Evolutionary conservation across 2,888 invertebrate genomes (phyloP).

Genomic region (Melipona beecheii): DNA sequence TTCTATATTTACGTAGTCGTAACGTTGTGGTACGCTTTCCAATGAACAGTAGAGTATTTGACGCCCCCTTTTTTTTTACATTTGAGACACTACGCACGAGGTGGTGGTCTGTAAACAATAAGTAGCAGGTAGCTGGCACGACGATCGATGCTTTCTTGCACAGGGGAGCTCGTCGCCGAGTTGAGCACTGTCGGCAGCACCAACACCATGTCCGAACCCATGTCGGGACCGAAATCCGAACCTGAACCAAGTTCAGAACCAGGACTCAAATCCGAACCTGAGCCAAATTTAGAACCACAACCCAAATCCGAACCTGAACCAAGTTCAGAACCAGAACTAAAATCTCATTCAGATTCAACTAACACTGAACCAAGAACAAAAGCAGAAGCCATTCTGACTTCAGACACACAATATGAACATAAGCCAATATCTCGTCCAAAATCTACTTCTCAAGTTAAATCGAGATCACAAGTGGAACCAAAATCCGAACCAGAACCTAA

Average conservation of each 20-base stretch:
- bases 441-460: background rate
- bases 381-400: background rate
- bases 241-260: slow-evolving; percentile 79
- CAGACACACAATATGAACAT: background rate
- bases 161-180: slow-evolving; percentile 81
- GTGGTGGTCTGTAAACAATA: slow-evolving; percentile 75
- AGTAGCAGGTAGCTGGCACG: slow-evolving; percentile 78
- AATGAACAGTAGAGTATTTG: slow-evolving; percentile 55
- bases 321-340: slow-evolving; percentile 79
- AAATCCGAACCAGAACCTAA: slow-evolving; percentile 83
- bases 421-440: background rate
- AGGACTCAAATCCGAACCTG: slow-evolving; percentile 79
- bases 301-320: slow-evolving; percentile 84
- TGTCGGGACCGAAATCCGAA: slow-evolving; percentile 81
- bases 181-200: slow-evolving; percentile 80
- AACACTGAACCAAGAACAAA: background rate
- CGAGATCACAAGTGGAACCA: background rate
- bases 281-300: slow-evolving; percentile 83
- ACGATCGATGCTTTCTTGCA: slow-evolving; percentile 83
- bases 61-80: slow-evolving; percentile 42
- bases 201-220: slow-evolving; percentile 78
- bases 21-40: slow-evolving; percentile 58
- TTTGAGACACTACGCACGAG: slow-evolving; percentile 73
- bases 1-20: slow-evolving; percentile 53
- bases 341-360: slow-evolving; percentile 23